These are phyloP conservation scores for Takifugu ocellatus DNA, from an alignment of 2,797 vertebrate species.

Conservation along the genomic window DNA sequence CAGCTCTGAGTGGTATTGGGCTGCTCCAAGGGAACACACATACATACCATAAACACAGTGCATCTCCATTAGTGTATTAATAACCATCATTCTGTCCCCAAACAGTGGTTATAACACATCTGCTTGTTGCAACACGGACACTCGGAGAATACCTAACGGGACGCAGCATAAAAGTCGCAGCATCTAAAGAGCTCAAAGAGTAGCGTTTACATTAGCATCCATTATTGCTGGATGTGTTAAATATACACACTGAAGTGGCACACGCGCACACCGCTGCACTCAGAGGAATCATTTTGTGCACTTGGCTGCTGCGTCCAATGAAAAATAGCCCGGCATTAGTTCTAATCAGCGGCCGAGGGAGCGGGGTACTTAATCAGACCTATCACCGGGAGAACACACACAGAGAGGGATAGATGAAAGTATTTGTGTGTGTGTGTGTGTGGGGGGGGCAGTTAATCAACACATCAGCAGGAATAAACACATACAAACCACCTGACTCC, in stretches of 20 bases:
- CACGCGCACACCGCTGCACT: constrained; percentile 9
- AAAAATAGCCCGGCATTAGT: constrained; percentile 64
- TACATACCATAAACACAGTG: constrained; percentile 18
- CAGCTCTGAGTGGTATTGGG: constrained; percentile 68
- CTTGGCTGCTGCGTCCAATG: constrained; percentile 35
- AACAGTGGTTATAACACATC: constrained; percentile 50
- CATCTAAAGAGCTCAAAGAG: constrained; percentile 21
- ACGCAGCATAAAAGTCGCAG: constrained; percentile 20
- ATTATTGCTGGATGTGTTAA: constrained; percentile 17
- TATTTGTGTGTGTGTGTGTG: constrained; percentile 5
- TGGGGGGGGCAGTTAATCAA: constrained; percentile 59
- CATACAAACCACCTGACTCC: constrained; percentile 53
- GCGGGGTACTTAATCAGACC: constrained; percentile 70
- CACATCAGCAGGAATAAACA: constrained; percentile 67
- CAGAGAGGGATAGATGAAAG: constrained; percentile 25
- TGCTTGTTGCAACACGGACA: constrained; percentile 23
- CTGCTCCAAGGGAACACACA: constrained; percentile 61
- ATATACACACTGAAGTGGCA: not conserved
- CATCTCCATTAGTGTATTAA: constrained; percentile 51
- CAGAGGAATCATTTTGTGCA: constrained; percentile 31
- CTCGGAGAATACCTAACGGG: constrained; percentile 16
- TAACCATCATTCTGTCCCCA: constrained; percentile 29
- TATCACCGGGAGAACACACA: constrained; percentile 54
- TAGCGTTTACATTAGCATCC: constrained; percentile 8
- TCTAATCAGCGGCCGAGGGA: constrained; percentile 63